Conservation (phyloP, 1,140 invertebrate genomes). For the Ooceraea biroi region DNA sequence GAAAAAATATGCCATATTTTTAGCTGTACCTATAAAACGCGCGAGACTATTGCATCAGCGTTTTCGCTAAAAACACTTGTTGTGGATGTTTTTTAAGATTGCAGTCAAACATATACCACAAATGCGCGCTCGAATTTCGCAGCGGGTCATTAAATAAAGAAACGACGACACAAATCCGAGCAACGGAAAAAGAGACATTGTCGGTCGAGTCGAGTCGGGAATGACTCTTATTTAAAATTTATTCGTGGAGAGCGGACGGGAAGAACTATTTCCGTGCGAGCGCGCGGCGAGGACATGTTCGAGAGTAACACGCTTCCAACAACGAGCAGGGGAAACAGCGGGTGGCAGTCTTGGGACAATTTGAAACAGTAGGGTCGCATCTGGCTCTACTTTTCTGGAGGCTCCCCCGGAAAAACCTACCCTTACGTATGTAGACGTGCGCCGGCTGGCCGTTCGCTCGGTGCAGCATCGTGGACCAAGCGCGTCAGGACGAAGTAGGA, state of each 20-base stretch:
- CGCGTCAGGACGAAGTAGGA: not conserved
- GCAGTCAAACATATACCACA: not conserved
- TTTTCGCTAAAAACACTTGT: not conserved
- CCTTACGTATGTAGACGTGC: conserved; percentile 17
- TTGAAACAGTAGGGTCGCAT: conserved; percentile 53
- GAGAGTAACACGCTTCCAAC: conserved; percentile 10
- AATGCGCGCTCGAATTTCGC: conserved; percentile 27
- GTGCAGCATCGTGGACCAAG: not conserved
- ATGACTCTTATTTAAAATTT: conserved; percentile 59
- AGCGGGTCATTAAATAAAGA: conserved; percentile 34
- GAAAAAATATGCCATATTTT: too few species aligned
- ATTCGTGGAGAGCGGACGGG: conserved; percentile 28
- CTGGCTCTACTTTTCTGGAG: conserved; percentile 42
- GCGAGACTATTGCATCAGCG: not conserved
- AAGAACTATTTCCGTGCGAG: conserved; percentile 42
- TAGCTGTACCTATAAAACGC: not conserved
- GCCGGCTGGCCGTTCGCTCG: not conserved
- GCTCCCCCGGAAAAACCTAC: conserved; percentile 32
- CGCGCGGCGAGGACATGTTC: conserved; percentile 23
- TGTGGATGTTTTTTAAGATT: not conserved
- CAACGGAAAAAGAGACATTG: not conserved
- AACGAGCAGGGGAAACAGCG: not conserved
- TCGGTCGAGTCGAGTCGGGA: conserved; percentile 29
- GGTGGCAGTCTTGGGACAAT: conserved; percentile 35
- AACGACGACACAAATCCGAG: conserved; percentile 47